Percentiles rank a stretch among this genome's conserved stretches.
These are phyloP conservation scores for Meloidogyne hapla DNA, from an alignment of 1,140 invertebrate species.

Conservation along the genomic window DNA sequence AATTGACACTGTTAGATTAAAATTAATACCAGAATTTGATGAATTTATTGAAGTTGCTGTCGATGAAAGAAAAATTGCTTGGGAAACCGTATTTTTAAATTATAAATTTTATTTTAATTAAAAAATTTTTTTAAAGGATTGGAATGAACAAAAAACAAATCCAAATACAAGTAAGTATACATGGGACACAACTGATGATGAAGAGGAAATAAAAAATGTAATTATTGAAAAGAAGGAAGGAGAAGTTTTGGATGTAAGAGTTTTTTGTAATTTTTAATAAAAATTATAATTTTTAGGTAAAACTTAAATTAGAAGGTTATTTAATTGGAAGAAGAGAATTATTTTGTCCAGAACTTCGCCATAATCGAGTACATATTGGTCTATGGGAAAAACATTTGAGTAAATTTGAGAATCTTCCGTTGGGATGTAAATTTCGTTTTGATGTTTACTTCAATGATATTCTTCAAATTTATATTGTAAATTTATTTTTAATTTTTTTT, in stretches of 20 bases:
- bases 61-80: conserved; percentile 23
- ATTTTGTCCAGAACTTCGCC: conserved; percentile 25
- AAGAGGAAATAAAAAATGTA: conserved; percentile 9
- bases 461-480: conserved; percentile 17
- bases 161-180: conserved; percentile 18
- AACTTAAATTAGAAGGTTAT: conserved; percentile 26
- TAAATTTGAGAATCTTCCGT: conserved; percentile 24
- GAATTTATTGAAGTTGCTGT: conserved; percentile 24
- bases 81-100: conserved; percentile 11
- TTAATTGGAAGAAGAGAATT: conserved; percentile 25
- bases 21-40: not conserved
- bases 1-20: not conserved
- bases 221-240: conserved; percentile 22
- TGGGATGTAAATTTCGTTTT: conserved; percentile 18
- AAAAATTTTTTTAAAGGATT: conserved; percentile 19
- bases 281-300: conserved; percentile 19
- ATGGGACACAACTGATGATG: conserved; percentile 23
- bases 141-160: conserved; percentile 24
- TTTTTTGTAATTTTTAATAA: not conserved
- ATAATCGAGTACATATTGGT: conserved; percentile 25
- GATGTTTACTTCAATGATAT: conserved; percentile 31
- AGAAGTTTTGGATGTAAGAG: conserved; percentile 17
- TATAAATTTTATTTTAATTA: not conserved
- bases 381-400: conserved; percentile 26
- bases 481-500: conserved; percentile 4